Evolutionary conservation across 2,113 vertebrate species (phyloP), one percentile per base, ranked within the genome.

Genomic region (Corvus cornix): DNA sequence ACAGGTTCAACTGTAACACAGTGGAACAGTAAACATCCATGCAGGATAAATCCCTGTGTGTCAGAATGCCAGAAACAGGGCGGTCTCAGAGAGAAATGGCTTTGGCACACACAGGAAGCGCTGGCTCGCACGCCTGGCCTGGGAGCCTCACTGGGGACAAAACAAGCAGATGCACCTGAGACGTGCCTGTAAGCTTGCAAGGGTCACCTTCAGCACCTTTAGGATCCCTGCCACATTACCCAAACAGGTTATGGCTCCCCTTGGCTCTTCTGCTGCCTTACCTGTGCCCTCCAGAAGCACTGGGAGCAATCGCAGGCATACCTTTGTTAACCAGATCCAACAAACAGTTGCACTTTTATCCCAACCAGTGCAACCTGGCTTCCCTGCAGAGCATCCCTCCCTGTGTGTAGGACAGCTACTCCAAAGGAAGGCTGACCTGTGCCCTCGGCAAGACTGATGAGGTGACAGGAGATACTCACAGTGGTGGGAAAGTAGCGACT

Each of bases 401-500:
- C 23, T 11, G 11, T 2, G 16, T 6, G 33, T 3, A 37, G 30
- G 72, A 52, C 46, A 43, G 41, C 43, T 24, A 1, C 4, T n/a
- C 27, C 58, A 26, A 39, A 52, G 46, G 58, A 39, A 49, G 67
- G 43, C 23, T 91, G 33, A 26, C 13, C 26, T 48, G 15, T 41
- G 62, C 14, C 41, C 26, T 55, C 2, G 3, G 35, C 41, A 49
- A 18, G 35, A 11, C 31, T 23, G 26, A 8, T 4, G 1, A 39
- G 7, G 28, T 31, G 56, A 59, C 39, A 46, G 39, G 48, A 78
- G 66, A 41, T 63, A 98, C 99, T 99, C 96, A 99, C 99, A 9
- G 97, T 99, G 55, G 99, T 99, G 75, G 99, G 99, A 93, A 99
- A 99, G 88, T 99, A 99, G 6, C 98, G 99, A 91, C 99, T 99